Evolutionary conservation across 2,888 invertebrate genomes (phyloP), one percentile per base, ranked within the genome.

Genomic region (Lochmaea capreae): DNA sequence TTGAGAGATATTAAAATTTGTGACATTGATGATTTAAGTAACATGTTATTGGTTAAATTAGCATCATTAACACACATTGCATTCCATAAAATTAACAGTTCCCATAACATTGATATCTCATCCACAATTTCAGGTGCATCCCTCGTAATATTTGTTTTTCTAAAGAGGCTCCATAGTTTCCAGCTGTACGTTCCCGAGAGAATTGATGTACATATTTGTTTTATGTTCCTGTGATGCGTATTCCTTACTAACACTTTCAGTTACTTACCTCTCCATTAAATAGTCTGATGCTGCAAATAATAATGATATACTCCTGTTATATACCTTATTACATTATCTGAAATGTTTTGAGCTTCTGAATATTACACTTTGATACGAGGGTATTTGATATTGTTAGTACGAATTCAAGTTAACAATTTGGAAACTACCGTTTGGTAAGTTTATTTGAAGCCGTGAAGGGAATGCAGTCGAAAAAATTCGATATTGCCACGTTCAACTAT

Each of bases 221-320:
- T 14, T 46, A 11, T 46, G 46, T 14, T 46, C 14, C 46, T 46
- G 46, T 14, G 46, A 46, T 46, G 46, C 46, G 46, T 46, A 46
- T 14, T 46, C 46, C 46, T 46, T 6, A 39, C 12, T 14, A 46
- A 46, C 46, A 46, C 46, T 5, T 46, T 14, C 11, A 46, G 46
- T 12, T 12, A 46, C 46, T 46, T 46, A 46, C 46, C 46, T 46
- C 14, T 14, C 14, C 46, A 46, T 46, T 46, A 12, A 46, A 46
- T 46, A 46, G 46, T 46, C 46, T 46, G 46, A 46, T 46, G 46
- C 46, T 46, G 46, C 46, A 46, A 46, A 46, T 46, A 46, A 46
- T 46, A 46, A 46, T 46, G 46, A 46, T 46, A 46, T 46, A 46
- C 46, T 46, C 46, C 46, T 11, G 46, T 46, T 46, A 46, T 46